Percentiles rank a stretch among this genome's conserved stretches.
phyloP scores from a whole-genome alignment of 2,797 vertebrate genomes.

The Halcyon leucocephala region DNA sequence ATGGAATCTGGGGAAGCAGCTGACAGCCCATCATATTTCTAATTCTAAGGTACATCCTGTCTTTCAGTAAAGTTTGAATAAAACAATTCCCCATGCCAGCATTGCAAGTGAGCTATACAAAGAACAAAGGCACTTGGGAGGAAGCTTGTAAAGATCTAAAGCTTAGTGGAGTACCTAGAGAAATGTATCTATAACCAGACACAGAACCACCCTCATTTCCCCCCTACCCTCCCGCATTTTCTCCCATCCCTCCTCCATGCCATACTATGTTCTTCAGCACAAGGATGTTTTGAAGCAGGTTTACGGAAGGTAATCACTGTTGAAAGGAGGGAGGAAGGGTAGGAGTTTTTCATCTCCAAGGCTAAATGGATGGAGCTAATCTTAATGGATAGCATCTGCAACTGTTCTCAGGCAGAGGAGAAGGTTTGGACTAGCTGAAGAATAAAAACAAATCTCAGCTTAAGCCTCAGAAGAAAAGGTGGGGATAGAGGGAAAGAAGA shows the following conservation, averaged over 20 bases:
- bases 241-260: neutral
- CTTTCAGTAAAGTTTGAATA: slow-evolving; percentile 66
- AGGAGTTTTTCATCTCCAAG: slow-evolving; percentile 70
- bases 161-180: slow-evolving; percentile 65
- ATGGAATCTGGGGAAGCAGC: slow-evolving; percentile 6
- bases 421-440: neutral
- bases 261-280: neutral
- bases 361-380: slow-evolving; percentile 75
- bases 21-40: slow-evolving; percentile 68
- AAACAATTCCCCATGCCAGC: slow-evolving; percentile 60
- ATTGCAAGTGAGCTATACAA: slow-evolving; percentile 51
- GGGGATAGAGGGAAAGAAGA: neutral
- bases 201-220: slow-evolving; percentile 33
- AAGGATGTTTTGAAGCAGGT: slow-evolving; percentile 62
- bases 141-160: slow-evolving; percentile 57
- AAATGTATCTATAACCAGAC: slow-evolving; percentile 65
- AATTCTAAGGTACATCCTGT: slow-evolving; percentile 61
- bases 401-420: slow-evolving; percentile 68
- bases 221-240: neutral
- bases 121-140: slow-evolving; percentile 43
- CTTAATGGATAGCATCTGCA: slow-evolving; percentile 80
- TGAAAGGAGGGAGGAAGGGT: neutral
- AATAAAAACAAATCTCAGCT: neutral
- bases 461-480: slow-evolving; percentile 31
- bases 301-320: slow-evolving; percentile 72